These are phyloP conservation scores for Caenorhabditis becei DNA, from an alignment of 2,888 invertebrate genomes.

Conservation along the genomic window DNA sequence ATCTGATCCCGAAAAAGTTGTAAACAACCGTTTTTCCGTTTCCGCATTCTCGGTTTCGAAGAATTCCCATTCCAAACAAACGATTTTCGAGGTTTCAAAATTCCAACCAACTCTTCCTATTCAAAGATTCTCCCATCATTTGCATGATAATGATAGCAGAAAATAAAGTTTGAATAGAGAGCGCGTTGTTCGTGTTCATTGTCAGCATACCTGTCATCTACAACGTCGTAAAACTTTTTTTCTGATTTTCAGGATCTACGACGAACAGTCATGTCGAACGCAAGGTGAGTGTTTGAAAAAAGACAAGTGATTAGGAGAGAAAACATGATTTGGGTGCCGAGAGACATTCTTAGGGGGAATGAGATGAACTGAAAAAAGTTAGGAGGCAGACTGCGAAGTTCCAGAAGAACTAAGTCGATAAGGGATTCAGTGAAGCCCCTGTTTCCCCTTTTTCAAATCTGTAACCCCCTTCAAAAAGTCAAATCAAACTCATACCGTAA, in stretches of 20 bases:
- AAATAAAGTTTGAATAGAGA: constrained; percentile 14
- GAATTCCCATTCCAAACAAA: neutral
- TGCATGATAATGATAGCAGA: constrained; percentile 29
- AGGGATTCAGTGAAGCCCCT: too few species aligned
- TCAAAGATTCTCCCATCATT: constrained; percentile 20
- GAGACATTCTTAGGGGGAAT: too few species aligned
- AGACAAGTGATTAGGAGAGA: neutral
- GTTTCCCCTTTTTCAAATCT: too few species aligned
- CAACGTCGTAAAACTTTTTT: neutral
- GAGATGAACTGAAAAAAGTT: too few species aligned
- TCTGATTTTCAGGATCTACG: constrained; percentile 61
- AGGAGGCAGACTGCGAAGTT: too few species aligned
- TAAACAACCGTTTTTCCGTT: constrained; percentile 7
- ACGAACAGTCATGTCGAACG: constrained; percentile 59
- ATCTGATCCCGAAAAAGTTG: constrained; percentile 28
- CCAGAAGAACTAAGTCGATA: too few species aligned
- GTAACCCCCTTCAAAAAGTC: too few species aligned
- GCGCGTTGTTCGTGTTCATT: constrained; percentile 1
- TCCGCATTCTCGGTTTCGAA: neutral
- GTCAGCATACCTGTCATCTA: constrained; percentile 4
- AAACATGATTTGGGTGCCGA: too few species aligned
- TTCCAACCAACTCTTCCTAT: constrained; percentile 1
- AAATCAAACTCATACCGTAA: constrained; percentile 8
- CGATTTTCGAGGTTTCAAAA: constrained; percentile 5
- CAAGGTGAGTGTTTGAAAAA: constrained; percentile 44